Conservation (phyloP, 2,888 invertebrate genomes). For the Anoplius nigerrimus region DNA sequence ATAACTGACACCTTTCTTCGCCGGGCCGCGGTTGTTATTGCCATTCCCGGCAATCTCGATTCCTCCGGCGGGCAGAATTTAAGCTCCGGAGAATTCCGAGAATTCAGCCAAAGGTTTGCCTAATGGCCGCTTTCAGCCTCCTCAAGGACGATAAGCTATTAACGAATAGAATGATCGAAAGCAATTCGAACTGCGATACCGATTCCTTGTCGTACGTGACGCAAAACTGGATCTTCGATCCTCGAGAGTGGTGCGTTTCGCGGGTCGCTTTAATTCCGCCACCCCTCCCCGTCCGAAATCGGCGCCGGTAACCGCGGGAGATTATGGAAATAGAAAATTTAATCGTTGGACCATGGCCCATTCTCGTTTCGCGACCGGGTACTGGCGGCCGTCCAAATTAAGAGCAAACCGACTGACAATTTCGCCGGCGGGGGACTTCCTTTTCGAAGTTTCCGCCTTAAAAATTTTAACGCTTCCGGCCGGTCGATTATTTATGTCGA, state of each 20-base stretch:
- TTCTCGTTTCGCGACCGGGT: slow-evolving; percentile 48
- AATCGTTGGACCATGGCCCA: slow-evolving; percentile 29
- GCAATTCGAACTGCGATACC: too few relatives aligned
- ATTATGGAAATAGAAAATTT: slow-evolving; percentile 55
- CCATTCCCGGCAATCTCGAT: slow-evolving; percentile 20
- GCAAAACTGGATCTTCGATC: too few relatives aligned
- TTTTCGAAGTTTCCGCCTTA: too few relatives aligned
- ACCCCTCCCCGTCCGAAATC: not conserved
- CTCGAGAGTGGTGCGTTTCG: slow-evolving; percentile 7
- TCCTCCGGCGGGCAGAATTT: too few relatives aligned
- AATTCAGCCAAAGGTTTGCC: too few relatives aligned
- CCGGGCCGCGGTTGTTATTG: slow-evolving; percentile 7
- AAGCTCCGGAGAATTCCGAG: too few relatives aligned
- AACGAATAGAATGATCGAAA: too few relatives aligned
- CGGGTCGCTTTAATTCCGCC: not conserved
- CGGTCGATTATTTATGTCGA: not conserved
- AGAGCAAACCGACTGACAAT: slow-evolving; percentile 23
- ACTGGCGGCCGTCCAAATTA: slow-evolving; percentile 57
- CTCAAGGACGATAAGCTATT: too few relatives aligned
- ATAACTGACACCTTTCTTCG: slow-evolving; percentile 44
- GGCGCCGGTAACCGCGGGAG: slow-evolving; percentile 22
- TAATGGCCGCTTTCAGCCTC: too few relatives aligned
- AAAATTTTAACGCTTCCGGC: not conserved
- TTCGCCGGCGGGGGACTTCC: too few relatives aligned
- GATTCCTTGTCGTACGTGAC: too few relatives aligned